These are phyloP conservation scores for Irena cyanogastra DNA, from an alignment of 2,113 vertebrate genomes.

Conservation along the genomic window DNA sequence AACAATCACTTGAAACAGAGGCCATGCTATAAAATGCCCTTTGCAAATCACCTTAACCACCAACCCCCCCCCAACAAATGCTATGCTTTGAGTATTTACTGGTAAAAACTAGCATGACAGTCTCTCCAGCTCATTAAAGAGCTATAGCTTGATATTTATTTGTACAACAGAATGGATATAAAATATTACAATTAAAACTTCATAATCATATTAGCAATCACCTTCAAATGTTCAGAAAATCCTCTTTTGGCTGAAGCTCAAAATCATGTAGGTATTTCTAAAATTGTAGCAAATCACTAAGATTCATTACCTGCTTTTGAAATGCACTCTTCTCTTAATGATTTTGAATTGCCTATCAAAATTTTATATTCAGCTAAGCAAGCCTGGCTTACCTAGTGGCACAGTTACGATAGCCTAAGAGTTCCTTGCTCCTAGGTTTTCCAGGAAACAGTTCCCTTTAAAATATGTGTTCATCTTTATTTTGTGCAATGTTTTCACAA, in stretches of 20 bases:
- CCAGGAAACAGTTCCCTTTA: slow-evolving; percentile 7
- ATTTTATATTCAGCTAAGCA: not conserved
- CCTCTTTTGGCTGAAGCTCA: not conserved
- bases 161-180: not conserved
- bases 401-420: not conserved
- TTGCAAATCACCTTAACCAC: not conserved
- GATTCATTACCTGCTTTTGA: not conserved
- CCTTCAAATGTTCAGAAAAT: not conserved
- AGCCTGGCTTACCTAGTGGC: not conserved
- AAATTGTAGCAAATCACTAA: not conserved
- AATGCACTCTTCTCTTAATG: not conserved
- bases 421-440: not conserved
- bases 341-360: not conserved
- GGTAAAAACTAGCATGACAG: not conserved
- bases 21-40: slow-evolving; percentile 60
- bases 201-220: not conserved
- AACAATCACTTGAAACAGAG: slow-evolving; percentile 14
- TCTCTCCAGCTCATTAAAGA: not conserved
- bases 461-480: not conserved
- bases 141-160: not conserved
- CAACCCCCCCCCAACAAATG: not conserved
- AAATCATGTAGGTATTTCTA: not conserved
- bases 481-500: not conserved
- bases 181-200: not conserved
- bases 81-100: not conserved